Percentiles rank a stretch among this genome's conserved stretches.
These are phyloP conservation scores for Pentalonia nigronervosa DNA, from an alignment of 1,140 invertebrate genomes.

Conservation along the genomic window DNA sequence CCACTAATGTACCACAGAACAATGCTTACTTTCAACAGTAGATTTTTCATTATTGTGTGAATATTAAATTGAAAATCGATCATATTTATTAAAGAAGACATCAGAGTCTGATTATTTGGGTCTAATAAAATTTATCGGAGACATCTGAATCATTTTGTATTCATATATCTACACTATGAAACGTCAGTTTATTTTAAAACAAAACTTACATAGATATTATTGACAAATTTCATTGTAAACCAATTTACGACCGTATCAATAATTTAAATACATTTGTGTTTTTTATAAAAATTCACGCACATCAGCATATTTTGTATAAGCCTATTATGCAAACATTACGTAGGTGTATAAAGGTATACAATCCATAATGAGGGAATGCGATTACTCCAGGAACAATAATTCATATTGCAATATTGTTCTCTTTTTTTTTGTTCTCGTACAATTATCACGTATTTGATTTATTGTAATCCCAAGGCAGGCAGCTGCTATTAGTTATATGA, in stretches of 20 bases:
- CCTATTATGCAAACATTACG: background rate
- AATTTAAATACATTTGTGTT: too few species aligned
- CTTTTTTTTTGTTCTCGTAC: background rate
- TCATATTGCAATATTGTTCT: background rate
- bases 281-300: too few species aligned
- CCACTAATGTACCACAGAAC: too few species aligned
- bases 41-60: too few species aligned
- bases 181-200: background rate
- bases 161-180: background rate
- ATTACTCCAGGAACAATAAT: background rate
- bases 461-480: background rate
- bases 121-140: background rate
- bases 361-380: background rate
- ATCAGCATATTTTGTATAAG: background rate
- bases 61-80: background rate
- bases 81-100: background rate
- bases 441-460: conserved; percentile 25
- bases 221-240: background rate
- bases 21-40: too few species aligned
- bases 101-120: background rate
- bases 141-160: background rate
- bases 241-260: background rate
- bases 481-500: background rate
- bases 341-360: background rate
- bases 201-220: background rate